Conservation (phyloP, 2,113 vertebrate species). For the Cryptotis parvus region DNA sequence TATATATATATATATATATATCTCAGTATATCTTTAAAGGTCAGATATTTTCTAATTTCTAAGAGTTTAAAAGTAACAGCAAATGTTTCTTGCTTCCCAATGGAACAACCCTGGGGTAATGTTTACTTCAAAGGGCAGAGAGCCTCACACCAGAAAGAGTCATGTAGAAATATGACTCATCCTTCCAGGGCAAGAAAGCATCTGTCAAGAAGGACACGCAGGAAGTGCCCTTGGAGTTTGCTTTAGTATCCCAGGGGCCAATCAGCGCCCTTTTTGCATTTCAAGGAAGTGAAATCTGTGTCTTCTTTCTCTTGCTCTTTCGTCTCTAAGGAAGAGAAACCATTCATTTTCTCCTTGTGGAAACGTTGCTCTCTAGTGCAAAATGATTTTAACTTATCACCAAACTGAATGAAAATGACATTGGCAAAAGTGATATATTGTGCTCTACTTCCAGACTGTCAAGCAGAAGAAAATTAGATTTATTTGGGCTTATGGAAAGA, state of each 20-base stretch:
- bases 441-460: background rate
- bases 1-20: too few relatives aligned
- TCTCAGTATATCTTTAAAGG: background rate
- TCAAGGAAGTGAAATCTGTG: background rate
- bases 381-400: constrained; percentile 48
- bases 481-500: background rate
- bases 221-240: background rate
- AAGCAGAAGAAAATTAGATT: constrained; percentile 37
- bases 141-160: background rate
- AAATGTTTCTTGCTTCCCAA: background rate
- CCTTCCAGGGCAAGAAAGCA: background rate
- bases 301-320: background rate
- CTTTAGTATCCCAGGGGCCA: accelerated
- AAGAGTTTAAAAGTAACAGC: background rate
- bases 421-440: background rate
- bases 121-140: background rate
- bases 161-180: background rate
- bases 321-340: constrained; percentile 21
- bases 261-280: background rate
- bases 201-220: background rate
- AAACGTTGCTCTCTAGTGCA: constrained; percentile 30
- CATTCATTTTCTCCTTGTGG: constrained; percentile 38
- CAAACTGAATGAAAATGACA: constrained; percentile 60
- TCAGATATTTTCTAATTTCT: constrained; percentile 1
- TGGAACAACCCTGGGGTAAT: background rate